Evolutionary conservation across 2,888 invertebrate species (phyloP).

Genomic region (Meandrusa payeni): DNA sequence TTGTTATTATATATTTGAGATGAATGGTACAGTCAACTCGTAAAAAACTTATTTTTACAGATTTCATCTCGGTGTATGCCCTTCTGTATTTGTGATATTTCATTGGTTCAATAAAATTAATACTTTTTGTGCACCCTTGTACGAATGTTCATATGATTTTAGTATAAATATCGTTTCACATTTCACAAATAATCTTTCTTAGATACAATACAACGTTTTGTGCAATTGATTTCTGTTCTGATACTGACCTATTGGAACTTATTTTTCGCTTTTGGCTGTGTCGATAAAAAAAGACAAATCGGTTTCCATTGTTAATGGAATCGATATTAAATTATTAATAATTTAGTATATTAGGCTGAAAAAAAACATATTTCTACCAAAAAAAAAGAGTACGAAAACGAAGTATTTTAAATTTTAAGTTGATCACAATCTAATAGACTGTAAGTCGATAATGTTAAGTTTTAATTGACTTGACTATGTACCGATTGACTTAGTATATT

Average conservation of each 20-base stretch:
- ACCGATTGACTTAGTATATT: neutral
- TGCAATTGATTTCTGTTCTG: neutral
- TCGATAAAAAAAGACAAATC: constrained; percentile 19
- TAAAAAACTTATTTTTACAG: too few species aligned
- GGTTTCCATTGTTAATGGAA: constrained; percentile 1
- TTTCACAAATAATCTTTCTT: constrained; percentile 11
- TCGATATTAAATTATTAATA: constrained; percentile 9
- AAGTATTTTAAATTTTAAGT: constrained; percentile 4
- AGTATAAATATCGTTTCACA: too few species aligned
- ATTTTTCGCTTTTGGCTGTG: constrained; percentile 19
- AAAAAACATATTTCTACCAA: constrained; percentile 13
- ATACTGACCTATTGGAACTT: neutral
- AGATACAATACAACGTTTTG: constrained; percentile 11
- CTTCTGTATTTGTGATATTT: too few species aligned
- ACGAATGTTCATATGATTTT: too few species aligned
- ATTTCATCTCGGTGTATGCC: too few species aligned
- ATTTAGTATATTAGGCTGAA: neutral
- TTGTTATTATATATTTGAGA: too few species aligned
- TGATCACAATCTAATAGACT: constrained; percentile 8
- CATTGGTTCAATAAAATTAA: too few species aligned
- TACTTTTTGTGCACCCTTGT: too few species aligned
- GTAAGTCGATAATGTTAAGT: constrained; percentile 9
- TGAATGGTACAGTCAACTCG: too few species aligned
- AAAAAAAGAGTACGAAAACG: constrained; percentile 2
- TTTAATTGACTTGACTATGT: constrained; percentile 1